phyloP scores from a whole-genome alignment of 2,113 vertebrate species.

The Peromyscus polionotus region DNA sequence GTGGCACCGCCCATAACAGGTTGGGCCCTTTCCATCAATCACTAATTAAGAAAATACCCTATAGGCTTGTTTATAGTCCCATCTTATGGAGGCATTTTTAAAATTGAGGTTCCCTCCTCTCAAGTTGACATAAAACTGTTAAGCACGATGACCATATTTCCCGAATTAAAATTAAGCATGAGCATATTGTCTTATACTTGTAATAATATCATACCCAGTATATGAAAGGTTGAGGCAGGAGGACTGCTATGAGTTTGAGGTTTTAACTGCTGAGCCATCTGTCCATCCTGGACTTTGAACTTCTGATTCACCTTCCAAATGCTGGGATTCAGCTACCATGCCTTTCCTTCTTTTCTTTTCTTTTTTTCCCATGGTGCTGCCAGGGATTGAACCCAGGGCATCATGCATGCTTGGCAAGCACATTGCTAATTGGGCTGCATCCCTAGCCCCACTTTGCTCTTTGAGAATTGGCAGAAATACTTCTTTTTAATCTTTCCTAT shows the following conservation, averaged over 20 bases:
- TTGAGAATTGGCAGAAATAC: neutral
- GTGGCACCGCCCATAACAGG: no score
- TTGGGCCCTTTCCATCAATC: no score
- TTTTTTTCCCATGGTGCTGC: neutral
- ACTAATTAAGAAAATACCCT: no score
- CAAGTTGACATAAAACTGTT: neutral
- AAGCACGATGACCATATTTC: neutral
- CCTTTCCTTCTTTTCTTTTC: neutral
- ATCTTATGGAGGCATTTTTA: neutral
- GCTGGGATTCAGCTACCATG: no score
- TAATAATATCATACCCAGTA: neutral
- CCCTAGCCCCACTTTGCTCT: neutral
- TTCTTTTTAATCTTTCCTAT: constrained; percentile 34
- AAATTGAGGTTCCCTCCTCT: neutral
- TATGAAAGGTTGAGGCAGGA: neutral
- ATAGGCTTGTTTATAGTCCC: no score
- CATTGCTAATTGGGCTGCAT: no score
- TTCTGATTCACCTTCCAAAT: no score
- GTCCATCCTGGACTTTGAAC: no score
- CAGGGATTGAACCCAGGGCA: neutral
- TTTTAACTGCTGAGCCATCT: no score
- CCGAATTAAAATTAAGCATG: neutral
- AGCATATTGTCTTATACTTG: neutral
- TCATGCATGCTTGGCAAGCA: neutral
- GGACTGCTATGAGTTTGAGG: neutral